phyloP scores from a whole-genome alignment of 1,140 invertebrate genomes.

The Drosophila auraria region DNA sequence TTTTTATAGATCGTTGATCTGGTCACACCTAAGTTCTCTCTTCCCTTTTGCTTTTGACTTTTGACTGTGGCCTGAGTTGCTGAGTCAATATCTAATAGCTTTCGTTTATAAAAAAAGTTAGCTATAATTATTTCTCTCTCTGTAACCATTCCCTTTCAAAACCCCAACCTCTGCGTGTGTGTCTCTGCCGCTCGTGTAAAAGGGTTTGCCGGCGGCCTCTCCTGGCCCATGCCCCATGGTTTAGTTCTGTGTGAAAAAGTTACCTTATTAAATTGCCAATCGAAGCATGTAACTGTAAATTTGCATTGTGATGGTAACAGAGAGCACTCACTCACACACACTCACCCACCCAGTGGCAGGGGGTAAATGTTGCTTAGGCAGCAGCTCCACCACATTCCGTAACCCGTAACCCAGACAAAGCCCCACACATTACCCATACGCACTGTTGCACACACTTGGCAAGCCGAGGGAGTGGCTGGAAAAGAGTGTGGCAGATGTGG shows the following conservation, averaged over 20 bases:
- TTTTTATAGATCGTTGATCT: too few species aligned
- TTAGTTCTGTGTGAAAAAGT: constrained; percentile 62
- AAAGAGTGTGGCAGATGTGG: constrained; percentile 3
- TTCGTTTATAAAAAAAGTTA: too few species aligned
- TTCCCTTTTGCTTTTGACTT: too few species aligned
- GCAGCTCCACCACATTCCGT: constrained; percentile 31
- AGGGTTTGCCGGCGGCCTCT: constrained; percentile 33
- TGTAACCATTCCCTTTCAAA: background rate
- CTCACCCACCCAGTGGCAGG: background rate
- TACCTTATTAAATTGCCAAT: constrained; percentile 84
- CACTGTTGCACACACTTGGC: constrained; percentile 74
- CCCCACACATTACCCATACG: constrained; percentile 71
- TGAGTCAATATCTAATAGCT: too few species aligned
- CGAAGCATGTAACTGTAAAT: constrained; percentile 84
- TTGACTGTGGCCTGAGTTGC: too few species aligned
- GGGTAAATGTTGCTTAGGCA: constrained; percentile 65
- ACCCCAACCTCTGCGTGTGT: constrained; percentile 8
- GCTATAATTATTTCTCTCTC: background rate
- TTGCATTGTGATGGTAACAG: constrained; percentile 74
- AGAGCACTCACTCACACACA: constrained; percentile 15
- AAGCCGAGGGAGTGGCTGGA: background rate
- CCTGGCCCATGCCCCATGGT: constrained; percentile 12
- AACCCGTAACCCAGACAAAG: constrained; percentile 36
- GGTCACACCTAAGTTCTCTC: too few species aligned
- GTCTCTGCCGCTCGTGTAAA: constrained; percentile 41